Evolutionary conservation across 2,113 vertebrate species (phyloP).

Genomic region (Pseudolaguvia tuberculata): DNA sequence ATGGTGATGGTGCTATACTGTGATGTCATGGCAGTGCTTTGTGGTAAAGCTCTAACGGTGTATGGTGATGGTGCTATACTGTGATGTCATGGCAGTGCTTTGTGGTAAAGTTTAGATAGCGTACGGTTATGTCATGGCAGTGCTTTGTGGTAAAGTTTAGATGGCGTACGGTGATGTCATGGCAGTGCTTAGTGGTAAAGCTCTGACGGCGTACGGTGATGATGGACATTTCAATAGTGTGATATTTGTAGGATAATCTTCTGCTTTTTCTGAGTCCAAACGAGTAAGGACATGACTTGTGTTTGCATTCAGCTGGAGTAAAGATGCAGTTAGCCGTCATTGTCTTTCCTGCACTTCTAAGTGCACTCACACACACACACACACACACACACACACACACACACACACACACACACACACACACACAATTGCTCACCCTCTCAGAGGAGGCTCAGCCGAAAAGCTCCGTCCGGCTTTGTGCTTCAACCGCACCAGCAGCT

Average conservation of each 20-base stretch:
- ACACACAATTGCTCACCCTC: not conserved
- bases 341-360: conserved; percentile 3
- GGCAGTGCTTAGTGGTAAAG: too few species aligned
- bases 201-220: not conserved
- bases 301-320: conserved; percentile 16
- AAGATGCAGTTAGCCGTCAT: not conserved
- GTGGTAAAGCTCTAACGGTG: too few species aligned
- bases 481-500: conserved; percentile 21
- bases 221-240: not conserved
- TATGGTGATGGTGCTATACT: too few species aligned
- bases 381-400: conserved; percentile 13
- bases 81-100: too few species aligned
- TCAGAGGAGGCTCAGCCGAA: not conserved
- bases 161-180: too few species aligned
- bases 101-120: too few species aligned
- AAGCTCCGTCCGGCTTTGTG: conserved; percentile 9
- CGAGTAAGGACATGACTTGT: too few species aligned
- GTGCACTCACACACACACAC: not conserved
- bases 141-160: too few species aligned
- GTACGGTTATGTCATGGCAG: too few species aligned
- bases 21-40: too few species aligned
- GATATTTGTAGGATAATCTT: not conserved
- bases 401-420: too few species aligned
- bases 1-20: too few species aligned
- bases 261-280: not conserved